Conservation (phyloP, 1,140 invertebrate species). For the Galleria mellonella region DNA sequence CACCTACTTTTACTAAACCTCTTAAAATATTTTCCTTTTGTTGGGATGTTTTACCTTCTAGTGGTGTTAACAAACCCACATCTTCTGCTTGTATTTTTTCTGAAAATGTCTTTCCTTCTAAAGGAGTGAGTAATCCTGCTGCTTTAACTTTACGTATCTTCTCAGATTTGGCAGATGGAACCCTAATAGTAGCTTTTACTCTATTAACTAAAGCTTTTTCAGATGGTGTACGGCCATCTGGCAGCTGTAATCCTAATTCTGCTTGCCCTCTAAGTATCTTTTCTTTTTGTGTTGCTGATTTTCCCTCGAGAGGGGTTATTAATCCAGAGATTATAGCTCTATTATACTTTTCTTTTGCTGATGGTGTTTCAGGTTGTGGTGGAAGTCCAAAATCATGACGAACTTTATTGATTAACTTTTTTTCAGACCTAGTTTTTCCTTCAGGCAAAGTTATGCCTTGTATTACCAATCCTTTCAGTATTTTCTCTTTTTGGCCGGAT, state of each 20-base stretch:
- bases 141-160: conserved; percentile 16
- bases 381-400: conserved; percentile 16
- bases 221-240: conserved; percentile 20
- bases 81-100: conserved; percentile 25
- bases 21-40: conserved; percentile 28
- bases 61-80: conserved; percentile 17
- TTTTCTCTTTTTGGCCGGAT: conserved; percentile 12
- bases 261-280: conserved; percentile 16
- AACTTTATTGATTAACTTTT: conserved; percentile 16
- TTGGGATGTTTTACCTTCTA: conserved; percentile 22
- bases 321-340: conserved; percentile 17
- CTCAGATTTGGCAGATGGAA: neutral
- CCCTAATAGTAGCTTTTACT: conserved; percentile 11
- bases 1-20: conserved; percentile 11
- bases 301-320: conserved; percentile 21
- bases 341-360: conserved; percentile 5
- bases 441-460: conserved; percentile 7
- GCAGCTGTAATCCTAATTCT: conserved; percentile 11
- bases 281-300: conserved; percentile 21
- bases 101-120: conserved; percentile 18
- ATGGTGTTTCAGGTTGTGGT: conserved; percentile 6
- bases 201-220: conserved; percentile 29
- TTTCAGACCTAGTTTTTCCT: conserved; percentile 15
- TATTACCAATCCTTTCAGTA: conserved; percentile 5
- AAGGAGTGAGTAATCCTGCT: conserved; percentile 19